Percentiles rank a stretch among this genome's conserved stretches.
These are phyloP conservation scores for Seira ritae DNA, from an alignment of 2,888 invertebrate species.

Conservation along the genomic window DNA sequence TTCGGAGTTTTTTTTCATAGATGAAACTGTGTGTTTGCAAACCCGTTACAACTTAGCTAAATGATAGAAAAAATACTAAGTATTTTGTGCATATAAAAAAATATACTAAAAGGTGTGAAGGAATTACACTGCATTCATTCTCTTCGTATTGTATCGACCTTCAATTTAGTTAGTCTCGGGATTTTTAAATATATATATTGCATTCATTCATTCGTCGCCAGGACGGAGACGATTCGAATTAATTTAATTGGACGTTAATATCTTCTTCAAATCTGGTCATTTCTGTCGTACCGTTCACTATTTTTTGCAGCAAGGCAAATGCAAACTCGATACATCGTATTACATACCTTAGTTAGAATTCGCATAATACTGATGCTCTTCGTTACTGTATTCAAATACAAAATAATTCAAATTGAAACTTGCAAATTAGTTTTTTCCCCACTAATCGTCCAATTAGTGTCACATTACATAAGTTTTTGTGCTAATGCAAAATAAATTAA, in stretches of 20 bases:
- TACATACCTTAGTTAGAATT: no score
- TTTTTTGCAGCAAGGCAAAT: no score
- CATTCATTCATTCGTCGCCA: neutral
- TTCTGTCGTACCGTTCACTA: neutral
- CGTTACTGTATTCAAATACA: neutral
- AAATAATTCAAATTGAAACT: neutral
- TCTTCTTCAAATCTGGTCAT: slow-evolving; percentile 4
- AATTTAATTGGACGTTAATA: slow-evolving; percentile 16
- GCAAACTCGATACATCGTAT: neutral
- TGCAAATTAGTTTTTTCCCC: neutral
- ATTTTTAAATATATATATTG: neutral
- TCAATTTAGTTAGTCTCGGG: neutral
- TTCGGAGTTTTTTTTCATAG: neutral
- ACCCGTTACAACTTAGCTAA: slow-evolving; percentile 4
- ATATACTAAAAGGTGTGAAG: neutral
- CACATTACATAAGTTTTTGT: slow-evolving; percentile 6
- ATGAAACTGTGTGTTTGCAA: neutral
- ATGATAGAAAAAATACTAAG: neutral
- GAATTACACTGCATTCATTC: neutral
- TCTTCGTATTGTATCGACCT: slow-evolving; percentile 8
- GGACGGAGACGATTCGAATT: slow-evolving; percentile 6
- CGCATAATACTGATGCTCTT: no score
- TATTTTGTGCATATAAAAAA: neutral
- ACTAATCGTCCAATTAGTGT: neutral
- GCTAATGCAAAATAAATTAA: slow-evolving; percentile 11